These are phyloP conservation scores for Ophion ellenae DNA, from an alignment of 2,888 invertebrate species.

Conservation along the genomic window DNA sequence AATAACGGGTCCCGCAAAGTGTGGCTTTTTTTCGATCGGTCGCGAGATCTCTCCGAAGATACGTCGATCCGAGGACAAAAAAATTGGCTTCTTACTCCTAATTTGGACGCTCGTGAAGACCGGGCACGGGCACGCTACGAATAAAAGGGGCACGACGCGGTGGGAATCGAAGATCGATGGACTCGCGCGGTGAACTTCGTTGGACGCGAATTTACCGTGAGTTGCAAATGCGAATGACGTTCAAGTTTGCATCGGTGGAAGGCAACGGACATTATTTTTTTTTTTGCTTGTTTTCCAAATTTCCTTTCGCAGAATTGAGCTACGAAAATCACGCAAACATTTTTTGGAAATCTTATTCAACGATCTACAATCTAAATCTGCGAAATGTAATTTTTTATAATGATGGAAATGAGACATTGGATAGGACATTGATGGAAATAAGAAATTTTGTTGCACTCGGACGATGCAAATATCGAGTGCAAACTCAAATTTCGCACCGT, in stretches of 20 bases:
- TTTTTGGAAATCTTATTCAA: too few species aligned
- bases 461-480: too few species aligned
- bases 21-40: background rate
- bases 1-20: background rate
- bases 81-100: background rate
- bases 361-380: too few species aligned
- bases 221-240: background rate
- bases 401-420: too few species aligned
- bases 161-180: background rate
- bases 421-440: too few species aligned
- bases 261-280: too few species aligned
- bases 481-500: too few species aligned
- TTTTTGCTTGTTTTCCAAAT: too few species aligned
- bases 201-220: background rate
- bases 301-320: too few species aligned
- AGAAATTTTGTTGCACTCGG: too few species aligned
- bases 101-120: background rate
- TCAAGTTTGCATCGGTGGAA: constrained; percentile 42
- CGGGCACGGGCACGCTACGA: background rate
- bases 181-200: background rate
- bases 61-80: background rate
- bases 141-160: background rate
- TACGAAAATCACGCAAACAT: too few species aligned
- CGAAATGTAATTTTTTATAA: too few species aligned
- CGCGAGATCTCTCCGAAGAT: background rate